A percentile compares a stretch with the other conserved stretches of the same genome.
Conservation (phyloP, 2,888 invertebrate genomes). For the Limnephilus auricula region DNA sequence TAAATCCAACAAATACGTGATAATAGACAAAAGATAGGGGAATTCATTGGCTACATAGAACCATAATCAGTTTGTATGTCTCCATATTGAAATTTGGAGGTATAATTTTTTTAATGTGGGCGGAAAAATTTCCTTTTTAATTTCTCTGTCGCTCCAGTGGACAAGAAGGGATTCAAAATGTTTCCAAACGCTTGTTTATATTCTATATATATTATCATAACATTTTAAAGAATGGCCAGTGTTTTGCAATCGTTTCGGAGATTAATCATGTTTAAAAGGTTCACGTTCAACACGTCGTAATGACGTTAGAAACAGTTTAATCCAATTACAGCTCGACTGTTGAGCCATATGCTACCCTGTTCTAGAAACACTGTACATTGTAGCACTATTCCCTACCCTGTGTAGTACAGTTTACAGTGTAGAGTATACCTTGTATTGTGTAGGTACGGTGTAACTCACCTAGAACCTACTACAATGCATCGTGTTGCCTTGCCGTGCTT, state of each 20-base stretch:
- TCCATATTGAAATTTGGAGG: too few relatives aligned
- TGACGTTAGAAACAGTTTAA: neutral
- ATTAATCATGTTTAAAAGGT: neutral
- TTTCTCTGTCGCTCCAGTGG: too few relatives aligned
- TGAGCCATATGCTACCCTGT: slow-evolving; percentile 2
- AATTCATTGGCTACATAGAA: too few relatives aligned
- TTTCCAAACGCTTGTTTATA: neutral
- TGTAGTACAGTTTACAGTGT: neutral
- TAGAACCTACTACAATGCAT: neutral
- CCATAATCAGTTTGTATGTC: too few relatives aligned
- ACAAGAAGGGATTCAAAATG: neutral
- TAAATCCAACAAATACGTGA: too few relatives aligned
- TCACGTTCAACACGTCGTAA: neutral
- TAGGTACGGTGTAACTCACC: neutral
- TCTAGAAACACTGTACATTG: neutral
- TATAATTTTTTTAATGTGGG: too few relatives aligned
- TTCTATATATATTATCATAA: neutral
- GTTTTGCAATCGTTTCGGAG: neutral
- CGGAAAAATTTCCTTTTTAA: too few relatives aligned
- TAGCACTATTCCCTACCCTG: neutral
- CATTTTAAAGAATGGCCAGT: neutral
- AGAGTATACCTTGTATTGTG: neutral
- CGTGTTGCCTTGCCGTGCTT: neutral
- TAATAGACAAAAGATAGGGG: too few relatives aligned
- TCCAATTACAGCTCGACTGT: neutral